A percentile compares a stretch with the other conserved stretches of the same genome.
phyloP scores from a whole-genome alignment of 2,888 invertebrate genomes.

The Galerucella nymphaeae region DNA sequence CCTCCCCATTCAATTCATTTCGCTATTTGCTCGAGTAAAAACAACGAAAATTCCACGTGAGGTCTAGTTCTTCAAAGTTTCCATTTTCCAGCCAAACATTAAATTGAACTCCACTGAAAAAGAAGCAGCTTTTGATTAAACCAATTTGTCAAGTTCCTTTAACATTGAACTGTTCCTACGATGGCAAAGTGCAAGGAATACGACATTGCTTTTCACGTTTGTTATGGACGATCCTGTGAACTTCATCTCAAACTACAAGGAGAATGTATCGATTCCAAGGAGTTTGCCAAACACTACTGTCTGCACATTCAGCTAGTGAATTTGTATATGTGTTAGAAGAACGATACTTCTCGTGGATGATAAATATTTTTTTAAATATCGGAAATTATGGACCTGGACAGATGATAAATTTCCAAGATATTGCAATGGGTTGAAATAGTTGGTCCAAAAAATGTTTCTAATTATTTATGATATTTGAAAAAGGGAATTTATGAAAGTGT shows the following conservation, averaged over 20 bases:
- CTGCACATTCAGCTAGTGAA: not conserved
- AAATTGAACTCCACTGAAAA: not conserved
- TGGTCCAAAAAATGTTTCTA: too few relatives aligned
- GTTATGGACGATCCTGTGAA: not conserved
- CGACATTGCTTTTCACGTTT: conserved; percentile 3
- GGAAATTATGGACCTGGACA: too few relatives aligned
- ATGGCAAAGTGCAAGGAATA: conserved; percentile 8
- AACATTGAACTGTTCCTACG: conserved; percentile 10
- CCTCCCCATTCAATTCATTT: too few relatives aligned
- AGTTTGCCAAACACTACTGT: conserved; percentile 7
- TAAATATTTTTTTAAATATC: not conserved
- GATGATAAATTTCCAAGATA: too few relatives aligned
- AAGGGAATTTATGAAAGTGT: too few relatives aligned
- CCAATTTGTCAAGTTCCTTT: conserved; percentile 10
- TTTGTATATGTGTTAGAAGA: not conserved
- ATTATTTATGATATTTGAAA: too few relatives aligned
- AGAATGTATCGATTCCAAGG: not conserved
- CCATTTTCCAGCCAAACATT: not conserved
- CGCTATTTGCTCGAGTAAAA: too few relatives aligned
- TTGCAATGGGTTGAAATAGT: too few relatives aligned
- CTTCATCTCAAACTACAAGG: conserved; percentile 8
- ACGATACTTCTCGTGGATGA: not conserved
- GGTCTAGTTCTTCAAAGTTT: not conserved
- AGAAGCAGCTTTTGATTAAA: conserved; percentile 7
- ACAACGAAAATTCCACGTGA: not conserved